These are phyloP conservation scores for Dermatemys mawii DNA, from an alignment of 2,113 vertebrate species.

Conservation along the genomic window DNA sequence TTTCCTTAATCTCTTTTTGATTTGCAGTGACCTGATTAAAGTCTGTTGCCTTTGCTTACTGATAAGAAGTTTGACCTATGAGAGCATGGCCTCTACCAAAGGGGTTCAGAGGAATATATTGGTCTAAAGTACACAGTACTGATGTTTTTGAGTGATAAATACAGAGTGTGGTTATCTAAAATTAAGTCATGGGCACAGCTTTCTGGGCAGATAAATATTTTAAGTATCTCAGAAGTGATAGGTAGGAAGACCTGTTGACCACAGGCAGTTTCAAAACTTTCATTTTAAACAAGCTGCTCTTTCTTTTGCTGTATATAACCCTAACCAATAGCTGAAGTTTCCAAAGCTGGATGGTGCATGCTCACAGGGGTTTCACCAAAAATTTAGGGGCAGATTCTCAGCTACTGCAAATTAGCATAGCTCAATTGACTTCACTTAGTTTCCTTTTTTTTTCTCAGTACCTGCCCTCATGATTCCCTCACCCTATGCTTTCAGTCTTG, in stretches of 20 bases:
- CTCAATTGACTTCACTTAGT: background rate
- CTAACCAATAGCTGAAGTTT: background rate
- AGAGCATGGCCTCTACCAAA: background rate
- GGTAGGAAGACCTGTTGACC: background rate
- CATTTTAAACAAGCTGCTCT: background rate
- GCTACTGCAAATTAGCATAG: background rate
- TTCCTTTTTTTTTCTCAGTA: background rate
- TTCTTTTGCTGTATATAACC: background rate
- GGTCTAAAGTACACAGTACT: background rate
- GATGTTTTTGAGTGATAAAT: background rate
- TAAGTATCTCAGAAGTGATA: background rate
- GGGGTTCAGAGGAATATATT: background rate
- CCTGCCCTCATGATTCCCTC: background rate
- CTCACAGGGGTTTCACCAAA: background rate
- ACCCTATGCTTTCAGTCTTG: background rate
- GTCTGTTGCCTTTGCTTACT: background rate
- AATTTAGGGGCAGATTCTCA: background rate
- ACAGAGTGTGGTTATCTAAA: background rate
- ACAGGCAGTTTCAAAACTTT: background rate
- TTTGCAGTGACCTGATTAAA: conserved; percentile 1
- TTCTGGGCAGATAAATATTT: background rate
- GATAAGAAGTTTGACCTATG: conserved; percentile 26
- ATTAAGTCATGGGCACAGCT: background rate
- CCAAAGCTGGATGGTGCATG: background rate
- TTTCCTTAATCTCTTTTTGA: background rate